Evolutionary conservation across 1,140 invertebrate species (phyloP).

Genomic region (Musca vetustissima): DNA sequence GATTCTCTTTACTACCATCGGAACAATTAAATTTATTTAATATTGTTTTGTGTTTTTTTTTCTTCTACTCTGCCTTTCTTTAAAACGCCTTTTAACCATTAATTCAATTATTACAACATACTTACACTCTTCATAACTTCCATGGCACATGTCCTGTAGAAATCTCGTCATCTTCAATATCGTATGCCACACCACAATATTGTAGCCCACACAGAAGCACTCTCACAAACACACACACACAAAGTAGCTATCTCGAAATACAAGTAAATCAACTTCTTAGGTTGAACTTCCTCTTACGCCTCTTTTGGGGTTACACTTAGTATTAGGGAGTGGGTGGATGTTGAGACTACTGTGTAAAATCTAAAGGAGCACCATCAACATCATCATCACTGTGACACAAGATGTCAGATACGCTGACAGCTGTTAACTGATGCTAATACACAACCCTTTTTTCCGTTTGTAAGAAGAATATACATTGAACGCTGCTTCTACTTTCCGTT

Average conservation of each 20-base stretch:
- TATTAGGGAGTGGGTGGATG: no score
- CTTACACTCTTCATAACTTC: slow-evolving; percentile 3
- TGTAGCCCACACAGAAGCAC: slow-evolving; percentile 3
- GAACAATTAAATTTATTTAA: slow-evolving; percentile 17
- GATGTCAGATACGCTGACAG: slow-evolving; percentile 19
- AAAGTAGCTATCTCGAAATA: background rate
- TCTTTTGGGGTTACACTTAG: no score
- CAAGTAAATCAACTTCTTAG: no score
- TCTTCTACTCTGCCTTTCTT: background rate
- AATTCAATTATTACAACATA: slow-evolving; percentile 22
- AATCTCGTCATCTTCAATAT: no score
- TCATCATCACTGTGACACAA: background rate
- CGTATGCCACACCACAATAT: background rate
- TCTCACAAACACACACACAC: no score
- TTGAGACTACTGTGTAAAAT: no score
- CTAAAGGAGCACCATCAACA: slow-evolving; percentile 8
- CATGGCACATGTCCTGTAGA: background rate
- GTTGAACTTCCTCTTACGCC: no score
- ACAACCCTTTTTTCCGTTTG: slow-evolving; percentile 24
- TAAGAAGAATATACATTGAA: background rate
- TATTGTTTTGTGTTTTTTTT: background rate
- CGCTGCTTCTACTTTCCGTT: no score
- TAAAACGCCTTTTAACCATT: slow-evolving; percentile 24
- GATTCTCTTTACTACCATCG: no score
- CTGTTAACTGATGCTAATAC: slow-evolving; percentile 20